These are phyloP conservation scores for Camponotus pennsylvanicus DNA, from an alignment of 1,140 invertebrate species.

Conservation along the genomic window DNA sequence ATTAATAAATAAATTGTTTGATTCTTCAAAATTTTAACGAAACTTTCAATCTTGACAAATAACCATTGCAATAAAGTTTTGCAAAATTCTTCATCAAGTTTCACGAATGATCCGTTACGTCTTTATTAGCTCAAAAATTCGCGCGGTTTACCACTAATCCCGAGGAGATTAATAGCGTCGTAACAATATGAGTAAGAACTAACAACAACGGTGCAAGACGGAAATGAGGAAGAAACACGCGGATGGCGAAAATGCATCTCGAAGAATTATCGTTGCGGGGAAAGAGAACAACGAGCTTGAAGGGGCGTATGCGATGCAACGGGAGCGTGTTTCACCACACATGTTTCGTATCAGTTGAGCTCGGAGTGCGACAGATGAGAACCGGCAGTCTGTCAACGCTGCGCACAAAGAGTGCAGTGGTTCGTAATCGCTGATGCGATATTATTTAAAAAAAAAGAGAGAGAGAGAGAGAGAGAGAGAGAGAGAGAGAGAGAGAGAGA, in stretches of 20 bases:
- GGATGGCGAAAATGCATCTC: background rate
- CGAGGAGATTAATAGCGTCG: slow-evolving; percentile 13
- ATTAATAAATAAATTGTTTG: background rate
- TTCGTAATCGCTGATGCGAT: slow-evolving; percentile 15
- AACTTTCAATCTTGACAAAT: background rate
- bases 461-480: background rate
- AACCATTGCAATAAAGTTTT: background rate
- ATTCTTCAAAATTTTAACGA: background rate
- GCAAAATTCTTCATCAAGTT: background rate
- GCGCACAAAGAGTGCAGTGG: slow-evolving; percentile 44
- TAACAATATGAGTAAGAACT: background rate
- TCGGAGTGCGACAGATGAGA: slow-evolving; percentile 47
- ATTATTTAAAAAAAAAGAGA: background rate
- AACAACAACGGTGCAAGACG: background rate
- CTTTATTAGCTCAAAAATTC: slow-evolving; percentile 18
- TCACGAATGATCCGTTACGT: background rate
- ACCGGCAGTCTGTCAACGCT: slow-evolving; percentile 38
- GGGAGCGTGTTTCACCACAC: slow-evolving; percentile 52
- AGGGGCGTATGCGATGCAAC: slow-evolving; percentile 44
- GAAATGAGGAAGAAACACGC: background rate
- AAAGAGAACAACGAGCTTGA: slow-evolving; percentile 11
- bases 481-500: too few species aligned
- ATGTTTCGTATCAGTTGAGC: slow-evolving; percentile 57
- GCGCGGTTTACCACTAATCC: background rate
- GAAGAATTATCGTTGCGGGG: slow-evolving; percentile 43